These are phyloP conservation scores for Callipepla californica DNA, from an alignment of 2,113 vertebrate genomes.

Conservation along the genomic window DNA sequence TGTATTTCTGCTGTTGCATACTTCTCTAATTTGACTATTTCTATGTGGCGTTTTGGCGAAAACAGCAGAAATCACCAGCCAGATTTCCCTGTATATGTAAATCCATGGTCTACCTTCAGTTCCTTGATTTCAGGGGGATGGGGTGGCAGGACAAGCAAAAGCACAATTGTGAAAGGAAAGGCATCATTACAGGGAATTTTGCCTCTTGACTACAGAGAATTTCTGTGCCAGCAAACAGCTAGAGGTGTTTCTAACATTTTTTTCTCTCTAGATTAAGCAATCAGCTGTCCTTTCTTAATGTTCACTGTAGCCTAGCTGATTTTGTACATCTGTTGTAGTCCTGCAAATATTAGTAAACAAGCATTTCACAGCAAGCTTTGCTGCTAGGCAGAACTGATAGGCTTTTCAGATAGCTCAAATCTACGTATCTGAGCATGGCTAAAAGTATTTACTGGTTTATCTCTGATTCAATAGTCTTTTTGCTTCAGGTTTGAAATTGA, in stretches of 20 bases:
- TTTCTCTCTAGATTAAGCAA: constrained; percentile 22
- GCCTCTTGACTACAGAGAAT: neutral
- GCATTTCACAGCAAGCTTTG: constrained; percentile 1
- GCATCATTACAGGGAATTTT: neutral
- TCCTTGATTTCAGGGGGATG: neutral
- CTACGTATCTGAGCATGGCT: neutral
- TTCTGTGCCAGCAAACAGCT: constrained; percentile 12
- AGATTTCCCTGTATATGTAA: neutral
- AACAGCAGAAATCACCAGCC: neutral
- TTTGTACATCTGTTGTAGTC: constrained; percentile 63
- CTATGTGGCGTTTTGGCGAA: neutral
- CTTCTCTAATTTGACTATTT: neutral
- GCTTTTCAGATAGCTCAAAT: neutral
- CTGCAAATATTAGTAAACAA: constrained; percentile 68
- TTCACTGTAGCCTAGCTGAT: constrained; percentile 53
- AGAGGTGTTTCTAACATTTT: constrained; percentile 30
- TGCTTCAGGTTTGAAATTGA: neutral
- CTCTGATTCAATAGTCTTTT: neutral
- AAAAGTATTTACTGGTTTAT: neutral
- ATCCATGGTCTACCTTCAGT: neutral
- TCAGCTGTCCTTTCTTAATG: constrained; percentile 57
- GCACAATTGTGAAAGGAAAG: neutral
- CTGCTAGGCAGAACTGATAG: constrained; percentile 24
- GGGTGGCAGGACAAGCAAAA: neutral
- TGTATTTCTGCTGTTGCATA: neutral